These are phyloP conservation scores for Xylocampa areola DNA, from an alignment of 2,888 invertebrate species.

Conservation along the genomic window DNA sequence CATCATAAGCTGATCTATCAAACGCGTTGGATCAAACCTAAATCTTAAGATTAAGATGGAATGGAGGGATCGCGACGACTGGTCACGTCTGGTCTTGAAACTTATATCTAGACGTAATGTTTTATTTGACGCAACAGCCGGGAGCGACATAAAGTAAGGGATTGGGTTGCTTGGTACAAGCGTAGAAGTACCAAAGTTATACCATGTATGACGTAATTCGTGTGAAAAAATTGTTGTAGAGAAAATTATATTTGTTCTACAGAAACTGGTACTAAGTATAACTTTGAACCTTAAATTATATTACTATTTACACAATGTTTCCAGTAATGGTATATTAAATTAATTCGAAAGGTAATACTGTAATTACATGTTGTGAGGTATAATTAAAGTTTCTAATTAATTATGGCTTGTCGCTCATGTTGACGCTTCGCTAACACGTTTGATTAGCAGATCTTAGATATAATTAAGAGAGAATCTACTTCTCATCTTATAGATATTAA, in stretches of 20 bases:
- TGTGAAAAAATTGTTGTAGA: slow-evolving; percentile 24
- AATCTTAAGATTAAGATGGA: slow-evolving; percentile 25
- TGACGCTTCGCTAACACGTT: slow-evolving; percentile 1
- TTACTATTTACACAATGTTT: neutral
- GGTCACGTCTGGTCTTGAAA: slow-evolving; percentile 60
- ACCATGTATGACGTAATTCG: slow-evolving; percentile 30
- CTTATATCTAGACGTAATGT: slow-evolving; percentile 65
- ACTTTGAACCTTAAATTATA: neutral
- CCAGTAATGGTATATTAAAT: neutral
- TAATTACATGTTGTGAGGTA: neutral
- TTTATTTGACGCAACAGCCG: slow-evolving; percentile 69
- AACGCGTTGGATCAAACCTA: slow-evolving; percentile 30
- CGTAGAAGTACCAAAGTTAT: slow-evolving; percentile 39
- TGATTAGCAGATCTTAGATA: slow-evolving; percentile 1
- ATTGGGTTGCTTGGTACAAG: slow-evolving; percentile 53
- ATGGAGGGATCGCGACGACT: slow-evolving; percentile 38
- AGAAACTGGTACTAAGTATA: neutral
- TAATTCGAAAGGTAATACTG: neutral
- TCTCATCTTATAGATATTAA: too few relatives aligned
- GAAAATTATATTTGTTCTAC: slow-evolving; percentile 15
- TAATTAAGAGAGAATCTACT: too few relatives aligned
- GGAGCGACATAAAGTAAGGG: slow-evolving; percentile 60
- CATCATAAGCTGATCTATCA: slow-evolving; percentile 42
- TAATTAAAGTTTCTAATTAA: slow-evolving; percentile 21
- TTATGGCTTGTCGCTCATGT: slow-evolving; percentile 10